Conservation (phyloP, 2,113 vertebrate species). For the Austrofundulus limnaeus region DNA sequence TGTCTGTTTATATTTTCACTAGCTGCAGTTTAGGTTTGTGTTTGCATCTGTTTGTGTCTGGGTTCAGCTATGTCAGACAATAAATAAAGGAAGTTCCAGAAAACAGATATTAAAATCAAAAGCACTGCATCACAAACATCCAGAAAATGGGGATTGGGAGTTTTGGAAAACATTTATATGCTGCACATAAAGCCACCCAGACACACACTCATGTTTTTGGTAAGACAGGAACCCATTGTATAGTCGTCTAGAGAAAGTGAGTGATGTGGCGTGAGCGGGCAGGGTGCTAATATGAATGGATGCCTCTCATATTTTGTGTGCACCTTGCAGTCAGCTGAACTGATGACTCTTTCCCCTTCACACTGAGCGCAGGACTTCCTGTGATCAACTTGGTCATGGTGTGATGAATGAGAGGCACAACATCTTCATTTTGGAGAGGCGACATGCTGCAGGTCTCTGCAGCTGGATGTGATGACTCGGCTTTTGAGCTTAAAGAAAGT, state of each 20-base stretch:
- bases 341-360: conserved; percentile 62
- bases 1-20: neutral
- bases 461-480: conserved; percentile 19
- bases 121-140: neutral
- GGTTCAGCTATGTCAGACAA: conserved; percentile 5
- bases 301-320: conserved; percentile 59
- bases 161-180: conserved; percentile 5
- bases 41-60: neutral
- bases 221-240: conserved; percentile 61
- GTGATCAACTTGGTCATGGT: conserved; percentile 57
- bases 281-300: conserved; percentile 68
- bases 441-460: neutral
- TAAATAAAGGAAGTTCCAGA: conserved; percentile 14
- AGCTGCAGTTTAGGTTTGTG: too few relatives aligned
- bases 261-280: conserved; percentile 56
- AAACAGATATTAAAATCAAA: conserved; percentile 32
- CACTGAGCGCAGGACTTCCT: conserved; percentile 52
- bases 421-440: conserved; percentile 40
- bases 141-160: neutral
- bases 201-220: conserved; percentile 23
- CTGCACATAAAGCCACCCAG: neutral
- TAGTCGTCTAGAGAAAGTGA: conserved; percentile 45
- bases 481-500: conserved; percentile 20
- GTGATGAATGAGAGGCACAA: conserved; percentile 58
- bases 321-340: conserved; percentile 51